These are phyloP conservation scores for Cercopithecus mona DNA, from an alignment of 2,113 vertebrate species.

Conservation along the genomic window DNA sequence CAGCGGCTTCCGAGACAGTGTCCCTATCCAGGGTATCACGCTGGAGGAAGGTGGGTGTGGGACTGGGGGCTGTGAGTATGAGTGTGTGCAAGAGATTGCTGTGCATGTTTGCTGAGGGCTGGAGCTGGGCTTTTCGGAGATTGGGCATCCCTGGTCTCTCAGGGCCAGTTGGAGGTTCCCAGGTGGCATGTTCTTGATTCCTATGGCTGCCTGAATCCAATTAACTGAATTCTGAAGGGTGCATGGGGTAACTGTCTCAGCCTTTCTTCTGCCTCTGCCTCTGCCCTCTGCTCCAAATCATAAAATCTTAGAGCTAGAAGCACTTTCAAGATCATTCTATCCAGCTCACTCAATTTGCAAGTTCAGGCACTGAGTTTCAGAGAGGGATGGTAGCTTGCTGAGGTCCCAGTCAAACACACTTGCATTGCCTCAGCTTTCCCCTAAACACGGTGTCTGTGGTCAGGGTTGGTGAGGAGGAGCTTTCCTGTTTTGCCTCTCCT, in stretches of 20 bases:
- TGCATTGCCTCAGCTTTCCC: not conserved
- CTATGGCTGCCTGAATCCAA: not conserved
- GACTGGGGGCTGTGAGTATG: not conserved
- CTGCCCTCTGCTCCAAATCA: not conserved
- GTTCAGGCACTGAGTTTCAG: not conserved
- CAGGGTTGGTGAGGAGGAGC: not conserved
- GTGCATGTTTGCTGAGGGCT: slow-evolving; percentile 51
- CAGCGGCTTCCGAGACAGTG: slow-evolving; percentile 79
- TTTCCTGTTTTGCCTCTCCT: not conserved
- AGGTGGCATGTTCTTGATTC: not conserved
- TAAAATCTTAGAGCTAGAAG: not conserved
- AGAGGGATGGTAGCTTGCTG: not conserved
- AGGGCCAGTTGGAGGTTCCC: not conserved
- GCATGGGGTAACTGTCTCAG: not conserved
- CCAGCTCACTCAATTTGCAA: not conserved
- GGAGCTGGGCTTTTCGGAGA: not conserved
- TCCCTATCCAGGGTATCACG: slow-evolving; percentile 84
- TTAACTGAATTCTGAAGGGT: slow-evolving; percentile 17
- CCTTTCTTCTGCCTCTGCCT: not conserved
- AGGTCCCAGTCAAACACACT: not conserved
- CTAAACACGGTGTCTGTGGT: not conserved
- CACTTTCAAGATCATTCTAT: not conserved
- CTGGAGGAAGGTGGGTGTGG: slow-evolving; percentile 84
- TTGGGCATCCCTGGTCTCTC: not conserved
- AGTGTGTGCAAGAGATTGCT: slow-evolving; percentile 38